phyloP scores from a whole-genome alignment of 2,113 vertebrate genomes.

The Clarias gariepinus region DNA sequence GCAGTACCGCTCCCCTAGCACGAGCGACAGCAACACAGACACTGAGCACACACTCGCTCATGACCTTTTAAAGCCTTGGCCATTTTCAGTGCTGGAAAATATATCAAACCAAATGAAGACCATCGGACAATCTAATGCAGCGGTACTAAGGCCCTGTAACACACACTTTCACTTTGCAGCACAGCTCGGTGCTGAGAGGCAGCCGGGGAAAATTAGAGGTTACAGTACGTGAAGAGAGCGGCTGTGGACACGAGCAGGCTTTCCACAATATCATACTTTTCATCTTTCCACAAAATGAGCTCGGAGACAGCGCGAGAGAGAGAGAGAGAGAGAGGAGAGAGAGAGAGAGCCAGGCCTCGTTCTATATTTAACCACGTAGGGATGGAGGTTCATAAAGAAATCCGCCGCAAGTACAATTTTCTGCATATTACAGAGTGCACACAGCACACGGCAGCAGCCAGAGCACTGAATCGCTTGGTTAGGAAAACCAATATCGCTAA shows the following conservation, averaged over 20 bases:
- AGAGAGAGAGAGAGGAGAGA: no score
- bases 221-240: not conserved
- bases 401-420: not conserved
- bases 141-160: not conserved
- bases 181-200: not conserved
- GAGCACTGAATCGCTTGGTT: not conserved
- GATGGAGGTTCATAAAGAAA: not conserved
- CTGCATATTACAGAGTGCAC: not conserved
- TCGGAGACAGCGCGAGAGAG: not conserved
- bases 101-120: not conserved
- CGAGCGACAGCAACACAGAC: not conserved
- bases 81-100: not conserved
- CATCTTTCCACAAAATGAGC: conserved; percentile 10
- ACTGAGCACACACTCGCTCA: not conserved
- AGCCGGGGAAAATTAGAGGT: conserved; percentile 4
- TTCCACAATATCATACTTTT: conserved; percentile 3
- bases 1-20: conserved; percentile 80
- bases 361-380: conserved; percentile 29
- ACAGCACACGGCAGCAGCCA: not conserved
- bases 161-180: not conserved
- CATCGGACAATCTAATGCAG: not conserved
- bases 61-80: not conserved
- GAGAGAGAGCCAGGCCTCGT: not conserved
- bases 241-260: not conserved
- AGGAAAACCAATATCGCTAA: not conserved